A percentile compares a stretch with the other conserved stretches of the same genome.
phyloP scores from a whole-genome alignment of 2,113 vertebrate species.

The Odocoileus hemionus region DNA sequence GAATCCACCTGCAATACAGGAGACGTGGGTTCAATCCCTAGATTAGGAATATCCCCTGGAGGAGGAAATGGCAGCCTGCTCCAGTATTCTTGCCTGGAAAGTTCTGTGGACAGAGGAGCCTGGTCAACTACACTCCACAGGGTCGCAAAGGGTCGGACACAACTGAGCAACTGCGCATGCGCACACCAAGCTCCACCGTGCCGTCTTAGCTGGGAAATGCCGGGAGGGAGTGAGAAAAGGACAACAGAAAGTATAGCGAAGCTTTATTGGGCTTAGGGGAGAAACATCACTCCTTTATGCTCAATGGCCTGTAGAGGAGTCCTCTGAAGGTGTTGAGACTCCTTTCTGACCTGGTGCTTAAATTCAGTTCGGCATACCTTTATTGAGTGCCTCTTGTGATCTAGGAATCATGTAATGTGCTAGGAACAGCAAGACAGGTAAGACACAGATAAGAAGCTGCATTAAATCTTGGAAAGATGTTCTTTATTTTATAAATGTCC shows the following conservation, averaged over 20 bases:
- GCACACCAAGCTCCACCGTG: neutral
- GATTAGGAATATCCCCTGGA: neutral
- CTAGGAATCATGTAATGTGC: neutral
- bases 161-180: neutral
- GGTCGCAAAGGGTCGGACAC: neutral
- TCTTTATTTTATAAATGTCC: slow-evolving; percentile 36
- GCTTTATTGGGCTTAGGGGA: neutral
- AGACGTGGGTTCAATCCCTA: neutral
- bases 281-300: neutral
- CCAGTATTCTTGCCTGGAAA: neutral
- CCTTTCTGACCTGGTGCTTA: slow-evolving; percentile 2
- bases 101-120: neutral
- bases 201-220: neutral
- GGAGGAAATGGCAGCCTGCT: neutral
- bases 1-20: neutral
- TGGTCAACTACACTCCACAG: neutral
- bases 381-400: neutral
- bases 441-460: neutral
- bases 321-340: neutral
- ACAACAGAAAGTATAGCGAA: neutral
- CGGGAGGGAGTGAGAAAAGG: neutral
- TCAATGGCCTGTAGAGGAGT: neutral
- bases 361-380: slow-evolving; percentile 20
- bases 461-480: slow-evolving; percentile 24
- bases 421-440: neutral